Evolutionary conservation across 2,797 vertebrate species (phyloP), one percentile per base, ranked within the genome.

Genomic region (Delichon dasypus): DNA sequence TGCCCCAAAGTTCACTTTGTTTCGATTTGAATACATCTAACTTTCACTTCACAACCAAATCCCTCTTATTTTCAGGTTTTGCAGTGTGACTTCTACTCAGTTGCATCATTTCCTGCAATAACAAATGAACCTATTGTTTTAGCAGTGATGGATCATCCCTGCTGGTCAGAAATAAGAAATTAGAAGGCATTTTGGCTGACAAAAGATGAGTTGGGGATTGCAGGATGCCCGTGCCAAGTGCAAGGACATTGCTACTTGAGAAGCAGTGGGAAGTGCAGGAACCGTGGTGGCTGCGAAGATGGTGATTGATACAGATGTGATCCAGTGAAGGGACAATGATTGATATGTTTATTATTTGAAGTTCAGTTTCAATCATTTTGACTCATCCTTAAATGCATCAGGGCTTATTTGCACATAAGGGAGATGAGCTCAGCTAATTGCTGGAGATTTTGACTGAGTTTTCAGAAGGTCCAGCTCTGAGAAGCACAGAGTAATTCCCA

Each of bases 271-370:
- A 73, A 62, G 40, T 11, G 16, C 2, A 62, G 70, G 73, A 79
- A 2, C 27, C 27, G 50, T 36, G 60, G 71, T 38, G 51, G 42
- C 38, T 61, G 34, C 27, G 34, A 62, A 58, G 91, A 60, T 55
- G 4, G 2, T 95, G 93, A 95, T 91, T 76, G 94, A 94, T 95
- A 70, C 77, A 66, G 36, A 62, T 81, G 70, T 44, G 51, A 86
- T 42, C 40, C 40, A 64, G 5, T 7, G 30, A 36, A 67, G 71
- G 61, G 29, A 36, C 89, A 95, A 27, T 95, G 94, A 96, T 78
- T 51, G 74, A 94, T 96, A 48, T 93, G 90, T 90, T 93, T 94
- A 86, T 94, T 81, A 51, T 60, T 34, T 95, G 70, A 78, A 82
- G 77, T 73, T 93, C 74, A n/a, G 73, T 75, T 88, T 75, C 80